phyloP scores from a whole-genome alignment of 2,888 invertebrate genomes.

The Reticulitermes lucifugus region DNA sequence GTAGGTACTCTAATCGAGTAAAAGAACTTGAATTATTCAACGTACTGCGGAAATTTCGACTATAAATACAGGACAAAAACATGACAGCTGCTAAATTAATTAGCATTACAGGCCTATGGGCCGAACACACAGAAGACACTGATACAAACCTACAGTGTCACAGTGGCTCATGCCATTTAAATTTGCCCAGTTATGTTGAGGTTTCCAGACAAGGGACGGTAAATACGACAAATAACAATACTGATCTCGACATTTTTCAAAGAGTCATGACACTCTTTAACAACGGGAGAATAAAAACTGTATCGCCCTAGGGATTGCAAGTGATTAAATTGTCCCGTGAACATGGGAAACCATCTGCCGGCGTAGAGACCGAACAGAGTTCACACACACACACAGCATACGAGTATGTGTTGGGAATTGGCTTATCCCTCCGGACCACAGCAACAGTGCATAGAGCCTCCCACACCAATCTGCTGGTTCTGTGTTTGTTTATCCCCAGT shows the following conservation, averaged over 20 bases:
- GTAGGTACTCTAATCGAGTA: too few relatives aligned
- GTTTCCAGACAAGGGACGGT: not conserved
- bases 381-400: not conserved
- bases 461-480: not conserved
- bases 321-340: not conserved
- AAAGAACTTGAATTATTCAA: too few relatives aligned
- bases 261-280: not conserved
- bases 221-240: not conserved
- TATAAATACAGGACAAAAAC: too few relatives aligned
- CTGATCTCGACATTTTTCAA: not conserved
- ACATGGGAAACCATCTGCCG: not conserved
- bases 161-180: not conserved
- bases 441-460: not conserved
- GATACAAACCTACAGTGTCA: not conserved
- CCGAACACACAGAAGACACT: too few relatives aligned
- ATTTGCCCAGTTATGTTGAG: not conserved
- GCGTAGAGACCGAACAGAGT: not conserved
- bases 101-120: too few relatives aligned
- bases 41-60: too few relatives aligned
- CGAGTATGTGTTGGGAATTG: not conserved
- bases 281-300: not conserved
- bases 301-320: not conserved
- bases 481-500: not conserved
- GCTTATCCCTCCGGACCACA: not conserved
- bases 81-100: too few relatives aligned